Evolutionary conservation across 53 echinoderm and acorn worm species (phyloP).

Genomic region (Luidia sarsii): DNA sequence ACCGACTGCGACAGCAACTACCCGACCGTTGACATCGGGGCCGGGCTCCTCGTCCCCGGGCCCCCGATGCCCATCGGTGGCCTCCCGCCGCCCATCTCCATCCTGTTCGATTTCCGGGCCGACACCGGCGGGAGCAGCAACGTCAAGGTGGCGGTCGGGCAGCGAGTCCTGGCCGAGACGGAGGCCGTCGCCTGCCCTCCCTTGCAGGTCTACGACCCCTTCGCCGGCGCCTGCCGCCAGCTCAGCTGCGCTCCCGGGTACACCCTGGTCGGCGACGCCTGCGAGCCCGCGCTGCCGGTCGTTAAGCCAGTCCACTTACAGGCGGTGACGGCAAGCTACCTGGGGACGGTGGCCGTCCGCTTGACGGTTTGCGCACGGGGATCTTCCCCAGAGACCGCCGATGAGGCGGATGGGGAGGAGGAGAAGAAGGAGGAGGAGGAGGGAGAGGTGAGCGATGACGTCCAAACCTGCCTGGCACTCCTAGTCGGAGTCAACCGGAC

Average conservation of each 20-base stretch:
- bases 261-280: neutral
- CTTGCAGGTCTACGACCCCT: slow-evolving; percentile 38
- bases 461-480: neutral
- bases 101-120: slow-evolving; percentile 52
- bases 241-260: slow-evolving; percentile 19
- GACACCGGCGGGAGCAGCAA: slow-evolving; percentile 34
- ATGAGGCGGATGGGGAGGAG: neutral
- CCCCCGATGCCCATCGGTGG: too few species aligned
- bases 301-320: neutral
- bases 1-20: neutral
- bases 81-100: slow-evolving; percentile 20
- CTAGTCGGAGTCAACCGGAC: neutral
- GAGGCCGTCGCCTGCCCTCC: neutral
- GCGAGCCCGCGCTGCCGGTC: neutral
- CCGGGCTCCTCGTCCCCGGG: neutral
- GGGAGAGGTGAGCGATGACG: neutral
- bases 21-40: neutral
- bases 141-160: slow-evolving; percentile 28
- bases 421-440: neutral
- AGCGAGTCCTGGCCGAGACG: slow-evolving; percentile 3
- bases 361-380: neutral
- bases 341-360: neutral
- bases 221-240: slow-evolving; percentile 5
- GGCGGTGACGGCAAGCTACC: neutral
- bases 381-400: neutral